phyloP scores from a whole-genome alignment of 2,113 vertebrate genomes.

The Poeciliopsis turrubarensis region DNA sequence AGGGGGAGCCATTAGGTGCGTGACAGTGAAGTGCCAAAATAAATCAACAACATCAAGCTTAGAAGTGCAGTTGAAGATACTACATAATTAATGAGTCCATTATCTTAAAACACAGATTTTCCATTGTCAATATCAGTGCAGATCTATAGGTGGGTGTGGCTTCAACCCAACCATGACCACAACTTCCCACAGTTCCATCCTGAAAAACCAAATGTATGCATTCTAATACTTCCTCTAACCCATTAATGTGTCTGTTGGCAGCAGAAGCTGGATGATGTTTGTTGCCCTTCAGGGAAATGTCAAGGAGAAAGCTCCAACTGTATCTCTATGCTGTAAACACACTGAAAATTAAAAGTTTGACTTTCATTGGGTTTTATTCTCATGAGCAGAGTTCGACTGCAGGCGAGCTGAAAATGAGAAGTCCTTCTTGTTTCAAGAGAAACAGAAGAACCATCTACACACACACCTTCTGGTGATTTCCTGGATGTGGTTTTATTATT shows the following conservation, averaged over 20 bases:
- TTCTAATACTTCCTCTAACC: neutral
- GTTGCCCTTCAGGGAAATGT: neutral
- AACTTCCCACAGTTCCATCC: neutral
- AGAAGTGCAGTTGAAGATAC: slow-evolving; percentile 36
- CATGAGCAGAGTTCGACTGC: neutral
- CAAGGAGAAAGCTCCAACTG: neutral
- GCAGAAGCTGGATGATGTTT: neutral
- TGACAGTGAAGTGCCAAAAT: neutral
- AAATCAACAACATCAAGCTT: slow-evolving; percentile 24
- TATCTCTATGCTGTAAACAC: neutral
- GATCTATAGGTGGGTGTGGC: slow-evolving; percentile 1
- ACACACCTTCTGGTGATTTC: no score
- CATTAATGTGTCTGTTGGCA: neutral
- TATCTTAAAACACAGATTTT: slow-evolving; percentile 26
- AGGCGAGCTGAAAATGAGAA: neutral
- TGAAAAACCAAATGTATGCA: neutral
- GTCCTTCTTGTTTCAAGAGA: no score
- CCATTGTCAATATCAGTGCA: neutral
- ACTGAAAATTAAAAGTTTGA: neutral
- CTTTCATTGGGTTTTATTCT: neutral
- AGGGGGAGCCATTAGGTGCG: slow-evolving; percentile 24
- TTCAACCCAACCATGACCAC: slow-evolving; percentile 5
- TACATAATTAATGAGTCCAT: slow-evolving; percentile 60
- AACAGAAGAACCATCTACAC: no score
- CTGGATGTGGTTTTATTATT: no score